Evolutionary conservation across 2,888 invertebrate species (phyloP).

Genomic region (Rotaria sp.): DNA sequence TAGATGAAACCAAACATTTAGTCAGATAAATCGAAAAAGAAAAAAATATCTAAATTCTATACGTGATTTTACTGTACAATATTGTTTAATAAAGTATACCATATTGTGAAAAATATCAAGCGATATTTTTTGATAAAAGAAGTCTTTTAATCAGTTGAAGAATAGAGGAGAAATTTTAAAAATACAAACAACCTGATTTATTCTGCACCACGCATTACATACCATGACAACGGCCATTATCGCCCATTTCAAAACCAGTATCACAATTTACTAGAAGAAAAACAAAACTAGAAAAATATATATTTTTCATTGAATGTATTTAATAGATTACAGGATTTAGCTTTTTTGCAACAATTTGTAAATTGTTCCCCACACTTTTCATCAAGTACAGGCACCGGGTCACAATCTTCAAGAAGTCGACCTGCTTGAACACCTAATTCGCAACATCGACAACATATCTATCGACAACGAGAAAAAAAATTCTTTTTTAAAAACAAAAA

Average conservation of each 20-base stretch:
- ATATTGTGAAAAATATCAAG: too few relatives aligned
- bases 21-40: too few relatives aligned
- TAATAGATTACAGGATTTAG: neutral
- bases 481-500: neutral
- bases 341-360: conserved; percentile 33
- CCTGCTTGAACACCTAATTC: conserved; percentile 37
- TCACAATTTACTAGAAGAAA: neutral
- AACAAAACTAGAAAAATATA: neutral
- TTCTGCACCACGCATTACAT: neutral
- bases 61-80: too few relatives aligned
- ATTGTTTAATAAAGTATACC: too few relatives aligned
- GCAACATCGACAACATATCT: conserved; percentile 40
- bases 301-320: neutral
- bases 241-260: neutral
- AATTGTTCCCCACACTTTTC: conserved; percentile 34
- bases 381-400: conserved; percentile 30
- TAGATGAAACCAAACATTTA: too few relatives aligned
- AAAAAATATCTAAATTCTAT: too few relatives aligned
- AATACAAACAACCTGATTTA: too few relatives aligned
- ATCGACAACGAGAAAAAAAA: neutral
- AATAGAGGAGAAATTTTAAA: too few relatives aligned
- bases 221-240: neutral
- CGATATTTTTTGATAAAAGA: too few relatives aligned
- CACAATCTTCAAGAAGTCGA: conserved; percentile 32
- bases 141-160: too few relatives aligned